Conservation (phyloP, 1,140 invertebrate species). For the Ctenoplectra terminalis region DNA sequence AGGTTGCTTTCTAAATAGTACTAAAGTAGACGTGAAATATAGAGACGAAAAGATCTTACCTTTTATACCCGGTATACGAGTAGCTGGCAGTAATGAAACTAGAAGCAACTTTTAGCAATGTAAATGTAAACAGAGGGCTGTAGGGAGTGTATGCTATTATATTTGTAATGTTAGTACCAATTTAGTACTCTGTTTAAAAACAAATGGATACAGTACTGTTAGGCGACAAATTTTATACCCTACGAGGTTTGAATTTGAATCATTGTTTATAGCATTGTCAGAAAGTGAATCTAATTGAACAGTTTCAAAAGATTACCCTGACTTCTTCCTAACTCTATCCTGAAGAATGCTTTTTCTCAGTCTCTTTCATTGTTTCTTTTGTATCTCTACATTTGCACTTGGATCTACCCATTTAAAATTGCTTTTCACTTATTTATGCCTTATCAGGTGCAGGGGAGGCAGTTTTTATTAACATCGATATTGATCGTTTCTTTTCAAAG, state of each 20-base stretch:
- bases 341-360: conserved; percentile 63
- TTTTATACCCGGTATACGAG: conserved; percentile 24
- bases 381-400: conserved; percentile 45
- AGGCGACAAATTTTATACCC: conserved; percentile 33
- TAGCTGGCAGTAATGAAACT: conserved; percentile 45
- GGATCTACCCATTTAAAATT: conserved; percentile 39
- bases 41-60: conserved; percentile 29
- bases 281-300: conserved; percentile 52
- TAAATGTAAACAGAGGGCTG: conserved; percentile 48
- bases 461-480: conserved; percentile 24
- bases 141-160: conserved; percentile 38
- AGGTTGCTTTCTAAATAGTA: conserved; percentile 73
- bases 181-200: conserved; percentile 25
- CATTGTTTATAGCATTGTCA: conserved; percentile 54
- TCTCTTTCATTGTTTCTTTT: conserved; percentile 47
- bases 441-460: conserved; percentile 46
- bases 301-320: conserved; percentile 51
- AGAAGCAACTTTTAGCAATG: conserved; percentile 35
- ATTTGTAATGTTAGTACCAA: conserved; percentile 37
- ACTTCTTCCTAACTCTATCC: conserved; percentile 67
- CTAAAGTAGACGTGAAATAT: conserved; percentile 49
- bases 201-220: neutral
- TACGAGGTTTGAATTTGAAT: conserved; percentile 67
- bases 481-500: conserved; percentile 25
- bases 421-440: conserved; percentile 39